A percentile compares a stretch with the other conserved stretches of the same genome.
phyloP scores from a whole-genome alignment of 2,113 vertebrate species.

The Sinocyclocheilus grahami region DNA sequence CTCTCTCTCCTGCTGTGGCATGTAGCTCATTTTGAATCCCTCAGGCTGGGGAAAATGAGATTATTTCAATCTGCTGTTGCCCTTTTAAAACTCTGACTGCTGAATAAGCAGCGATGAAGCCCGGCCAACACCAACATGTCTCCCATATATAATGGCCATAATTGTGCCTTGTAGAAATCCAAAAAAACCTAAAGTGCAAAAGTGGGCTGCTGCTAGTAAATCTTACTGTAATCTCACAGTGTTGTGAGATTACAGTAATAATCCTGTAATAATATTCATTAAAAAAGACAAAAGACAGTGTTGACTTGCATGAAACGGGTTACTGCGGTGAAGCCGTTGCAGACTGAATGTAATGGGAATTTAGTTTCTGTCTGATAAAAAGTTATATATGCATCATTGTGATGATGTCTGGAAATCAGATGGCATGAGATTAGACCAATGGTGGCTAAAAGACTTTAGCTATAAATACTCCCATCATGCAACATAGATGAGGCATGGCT shows the following conservation, averaged over 20 bases:
- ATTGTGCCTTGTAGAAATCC: background rate
- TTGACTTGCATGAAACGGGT: background rate
- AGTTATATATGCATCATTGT: background rate
- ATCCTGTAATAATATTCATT: conserved; percentile 23
- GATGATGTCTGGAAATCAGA: conserved; percentile 22
- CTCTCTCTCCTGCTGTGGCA: conserved; percentile 4
- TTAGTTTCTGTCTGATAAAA: background rate
- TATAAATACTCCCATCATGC: conserved; percentile 74
- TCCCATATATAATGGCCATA: background rate
- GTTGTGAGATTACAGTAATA: conserved; percentile 5
- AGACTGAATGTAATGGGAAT: background rate
- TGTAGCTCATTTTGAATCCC: conserved; percentile 14
- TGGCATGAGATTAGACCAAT: conserved; percentile 41
- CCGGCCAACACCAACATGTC: conserved; percentile 12
- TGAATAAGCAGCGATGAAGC: conserved; percentile 19
- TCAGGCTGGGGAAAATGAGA: conserved; percentile 27
- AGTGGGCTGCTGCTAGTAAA: background rate
- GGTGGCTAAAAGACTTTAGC: conserved; percentile 56
- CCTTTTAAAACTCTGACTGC: conserved; percentile 33
- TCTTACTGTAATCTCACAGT: background rate
- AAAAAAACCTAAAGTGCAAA: background rate
- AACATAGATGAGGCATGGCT: conserved; percentile 71
- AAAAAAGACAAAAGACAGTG: background rate
- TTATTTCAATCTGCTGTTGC: conserved; percentile 38
- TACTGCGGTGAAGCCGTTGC: background rate